Evolutionary conservation across 92 coral and sea anemone species (phyloP).

Genomic region (Umimayanthus chanpuru): DNA sequence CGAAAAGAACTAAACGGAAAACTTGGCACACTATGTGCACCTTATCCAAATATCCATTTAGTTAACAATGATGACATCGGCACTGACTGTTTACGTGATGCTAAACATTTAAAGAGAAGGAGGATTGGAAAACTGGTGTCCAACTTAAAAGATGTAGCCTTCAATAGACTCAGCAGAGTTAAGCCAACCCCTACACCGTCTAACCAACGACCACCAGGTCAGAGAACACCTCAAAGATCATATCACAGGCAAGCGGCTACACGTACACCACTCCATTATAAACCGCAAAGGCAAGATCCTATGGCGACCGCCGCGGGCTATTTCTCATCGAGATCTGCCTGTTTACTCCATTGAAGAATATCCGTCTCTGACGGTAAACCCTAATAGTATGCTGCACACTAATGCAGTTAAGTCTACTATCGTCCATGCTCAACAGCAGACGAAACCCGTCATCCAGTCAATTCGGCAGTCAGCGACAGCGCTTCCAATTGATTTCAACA

Average conservation of each 20-base stretch:
- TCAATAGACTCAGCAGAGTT: conserved; percentile 22
- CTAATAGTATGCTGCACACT: not conserved
- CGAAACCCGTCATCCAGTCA: conserved; percentile 10
- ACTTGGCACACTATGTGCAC: conserved; percentile 29
- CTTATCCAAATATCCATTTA: conserved; percentile 37
- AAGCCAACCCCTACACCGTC: conserved; percentile 5
- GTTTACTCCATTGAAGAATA: conserved; percentile 5
- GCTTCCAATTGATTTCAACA: not conserved
- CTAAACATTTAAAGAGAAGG: conserved; percentile 31
- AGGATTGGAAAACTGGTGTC: conserved; percentile 42
- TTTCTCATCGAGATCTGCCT: not conserved
- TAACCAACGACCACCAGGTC: not conserved
- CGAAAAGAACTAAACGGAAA: conserved; percentile 22
- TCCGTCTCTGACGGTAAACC: not conserved
- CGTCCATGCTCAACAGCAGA: conserved; percentile 15
- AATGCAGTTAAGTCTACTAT: conserved; percentile 1
- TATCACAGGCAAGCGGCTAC: conserved; percentile 13
- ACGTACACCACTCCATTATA: not conserved
- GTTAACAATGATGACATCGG: conserved; percentile 40
- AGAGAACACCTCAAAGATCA: conserved; percentile 10
- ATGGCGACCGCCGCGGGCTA: not conserved
- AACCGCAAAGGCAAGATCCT: conserved; percentile 2
- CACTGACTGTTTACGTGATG: conserved; percentile 8
- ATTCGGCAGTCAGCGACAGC: conserved; percentile 3
- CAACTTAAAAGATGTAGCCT: conserved; percentile 33